phyloP scores from a whole-genome alignment of 2,797 vertebrate genomes.

The Scleropages formosus region DNA sequence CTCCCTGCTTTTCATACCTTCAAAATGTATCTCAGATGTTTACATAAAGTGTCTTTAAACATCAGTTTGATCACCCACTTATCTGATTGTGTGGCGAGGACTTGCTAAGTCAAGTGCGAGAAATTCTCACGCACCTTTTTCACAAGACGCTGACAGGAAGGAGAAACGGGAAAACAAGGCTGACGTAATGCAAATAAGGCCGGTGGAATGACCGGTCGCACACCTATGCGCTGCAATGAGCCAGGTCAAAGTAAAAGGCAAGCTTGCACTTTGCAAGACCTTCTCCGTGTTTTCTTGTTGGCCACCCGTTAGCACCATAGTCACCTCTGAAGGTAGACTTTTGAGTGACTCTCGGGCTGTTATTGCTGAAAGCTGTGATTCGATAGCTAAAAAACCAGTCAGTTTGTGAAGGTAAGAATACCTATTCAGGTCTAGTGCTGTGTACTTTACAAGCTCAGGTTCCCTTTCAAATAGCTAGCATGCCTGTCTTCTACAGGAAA shows the following conservation, averaged over 20 bases:
- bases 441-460: not conserved
- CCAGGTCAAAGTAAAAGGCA: not conserved
- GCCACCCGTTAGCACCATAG: not conserved
- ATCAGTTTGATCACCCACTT: constrained; percentile 55
- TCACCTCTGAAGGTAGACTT: not conserved
- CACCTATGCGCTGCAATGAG: not conserved
- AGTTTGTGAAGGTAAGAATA: not conserved
- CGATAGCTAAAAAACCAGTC: constrained; percentile 8
- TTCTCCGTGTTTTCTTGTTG: not conserved
- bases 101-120: constrained; percentile 56
- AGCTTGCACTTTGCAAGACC: not conserved
- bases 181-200: not conserved
- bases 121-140: constrained; percentile 58
- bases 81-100: constrained; percentile 60
- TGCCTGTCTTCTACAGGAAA: constrained; percentile 18
- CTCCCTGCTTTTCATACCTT: constrained; percentile 44
- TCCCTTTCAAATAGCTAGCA: not conserved
- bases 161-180: too few relatives aligned
- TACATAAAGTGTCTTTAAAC: constrained; percentile 63
- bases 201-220: not conserved
- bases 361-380: not conserved
- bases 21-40: constrained; percentile 60
- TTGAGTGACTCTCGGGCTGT: not conserved
- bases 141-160: not conserved
- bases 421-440: not conserved